Conservation (phyloP, 1,140 invertebrate genomes). For the Planococcus citri region DNA sequence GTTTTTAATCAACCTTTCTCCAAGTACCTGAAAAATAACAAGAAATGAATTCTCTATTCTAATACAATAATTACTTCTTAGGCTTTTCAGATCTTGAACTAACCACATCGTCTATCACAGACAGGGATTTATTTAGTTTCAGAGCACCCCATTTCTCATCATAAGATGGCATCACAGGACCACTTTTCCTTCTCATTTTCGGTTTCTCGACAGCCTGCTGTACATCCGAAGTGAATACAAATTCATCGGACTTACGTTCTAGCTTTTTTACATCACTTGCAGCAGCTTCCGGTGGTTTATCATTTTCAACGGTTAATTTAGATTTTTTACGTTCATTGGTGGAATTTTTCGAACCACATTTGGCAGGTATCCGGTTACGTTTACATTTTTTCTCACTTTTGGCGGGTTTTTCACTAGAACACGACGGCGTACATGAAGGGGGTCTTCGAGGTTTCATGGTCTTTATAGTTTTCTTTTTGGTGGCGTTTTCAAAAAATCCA, state of each 20-base stretch:
- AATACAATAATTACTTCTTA: too few relatives aligned
- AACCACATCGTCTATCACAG: neutral
- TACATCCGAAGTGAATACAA: neutral
- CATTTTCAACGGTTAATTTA: neutral
- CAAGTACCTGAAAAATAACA: neutral
- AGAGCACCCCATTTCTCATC: too few relatives aligned
- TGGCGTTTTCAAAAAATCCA: neutral
- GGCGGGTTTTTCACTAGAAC: neutral
- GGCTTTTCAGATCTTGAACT: too few relatives aligned
- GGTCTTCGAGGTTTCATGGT: neutral
- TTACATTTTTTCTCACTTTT: neutral
- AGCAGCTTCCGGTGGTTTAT: too few relatives aligned
- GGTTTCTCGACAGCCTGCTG: too few relatives aligned
- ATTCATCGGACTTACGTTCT: neutral
- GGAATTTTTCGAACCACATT: neutral
- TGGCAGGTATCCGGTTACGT: neutral
- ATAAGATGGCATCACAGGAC: too few relatives aligned
- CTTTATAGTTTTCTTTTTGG: neutral
- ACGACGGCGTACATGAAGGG: neutral
- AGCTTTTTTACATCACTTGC: too few relatives aligned
- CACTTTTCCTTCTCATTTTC: too few relatives aligned
- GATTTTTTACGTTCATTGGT: neutral
- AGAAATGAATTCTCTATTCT: too few relatives aligned
- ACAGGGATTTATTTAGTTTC: neutral
- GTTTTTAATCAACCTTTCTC: neutral